phyloP scores from a whole-genome alignment of 1,140 invertebrate genomes.

The Drosophila oshimai region DNA sequence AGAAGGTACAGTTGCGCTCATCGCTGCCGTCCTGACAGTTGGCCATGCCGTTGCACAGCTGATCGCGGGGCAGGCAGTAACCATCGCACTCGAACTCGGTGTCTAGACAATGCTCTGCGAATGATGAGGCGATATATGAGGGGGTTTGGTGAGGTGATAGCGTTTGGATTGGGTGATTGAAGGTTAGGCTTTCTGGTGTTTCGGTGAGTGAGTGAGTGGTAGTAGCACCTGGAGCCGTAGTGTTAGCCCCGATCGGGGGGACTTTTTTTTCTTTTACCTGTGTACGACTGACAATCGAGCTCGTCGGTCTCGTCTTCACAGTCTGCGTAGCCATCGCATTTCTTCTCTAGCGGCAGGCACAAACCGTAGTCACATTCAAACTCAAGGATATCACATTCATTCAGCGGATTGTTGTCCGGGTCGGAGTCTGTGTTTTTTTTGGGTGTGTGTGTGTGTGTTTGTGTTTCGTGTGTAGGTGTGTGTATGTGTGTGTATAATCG shows the following conservation, averaged over 20 bases:
- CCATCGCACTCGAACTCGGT: slow-evolving; percentile 84
- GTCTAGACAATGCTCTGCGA: slow-evolving; percentile 75
- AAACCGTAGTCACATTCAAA: slow-evolving; percentile 79
- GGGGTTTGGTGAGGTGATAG: background rate
- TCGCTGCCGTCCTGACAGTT: slow-evolving; percentile 90
- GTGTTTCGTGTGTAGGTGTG: too few species aligned
- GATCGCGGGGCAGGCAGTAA: slow-evolving; percentile 87
- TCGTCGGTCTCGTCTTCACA: slow-evolving; percentile 91
- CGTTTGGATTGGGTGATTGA: background rate
- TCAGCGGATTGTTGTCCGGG: slow-evolving; percentile 52
- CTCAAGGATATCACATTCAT: slow-evolving; percentile 70
- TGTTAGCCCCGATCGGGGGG: background rate
- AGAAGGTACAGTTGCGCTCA: slow-evolving; percentile 86
- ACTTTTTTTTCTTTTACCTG: slow-evolving; percentile 66
- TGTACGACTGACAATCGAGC: slow-evolving; percentile 83
- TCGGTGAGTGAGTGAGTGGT: too few species aligned
- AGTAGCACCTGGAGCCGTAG: slow-evolving; percentile 23
- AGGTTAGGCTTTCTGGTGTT: slow-evolving; percentile 10
- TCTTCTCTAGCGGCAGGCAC: slow-evolving; percentile 83
- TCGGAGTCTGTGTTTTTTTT: slow-evolving; percentile 43
- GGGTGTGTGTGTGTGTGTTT: slow-evolving; percentile 21
- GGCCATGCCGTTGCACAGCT: slow-evolving; percentile 89
- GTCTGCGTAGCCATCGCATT: slow-evolving; percentile 88
- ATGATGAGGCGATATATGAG: slow-evolving; percentile 26
- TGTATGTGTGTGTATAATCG: slow-evolving; percentile 28